A percentile compares a stretch with the other conserved stretches of the same genome.
These are phyloP conservation scores for Ophiodon elongatus DNA, from an alignment of 2,113 vertebrate species.

Conservation along the genomic window DNA sequence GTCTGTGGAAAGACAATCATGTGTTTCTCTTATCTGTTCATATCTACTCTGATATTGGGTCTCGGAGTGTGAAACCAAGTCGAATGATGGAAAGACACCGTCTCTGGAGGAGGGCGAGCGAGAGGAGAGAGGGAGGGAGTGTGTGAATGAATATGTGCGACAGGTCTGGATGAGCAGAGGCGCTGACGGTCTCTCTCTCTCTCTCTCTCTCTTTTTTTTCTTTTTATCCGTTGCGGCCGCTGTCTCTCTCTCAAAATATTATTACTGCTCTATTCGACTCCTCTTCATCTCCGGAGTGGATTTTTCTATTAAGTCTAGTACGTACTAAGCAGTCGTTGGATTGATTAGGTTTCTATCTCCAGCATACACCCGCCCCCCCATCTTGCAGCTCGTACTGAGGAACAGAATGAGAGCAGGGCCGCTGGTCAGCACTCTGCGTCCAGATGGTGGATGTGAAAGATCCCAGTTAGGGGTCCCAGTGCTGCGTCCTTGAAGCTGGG, in stretches of 20 bases:
- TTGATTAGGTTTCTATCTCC: constrained; percentile 55
- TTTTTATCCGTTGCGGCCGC: constrained; percentile 31
- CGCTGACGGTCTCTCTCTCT: constrained; percentile 43
- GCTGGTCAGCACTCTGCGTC: constrained; percentile 80
- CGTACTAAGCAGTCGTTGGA: constrained; percentile 39
- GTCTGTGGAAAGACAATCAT: constrained; percentile 62
- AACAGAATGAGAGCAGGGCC: constrained; percentile 75
- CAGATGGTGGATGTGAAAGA: constrained; percentile 83
- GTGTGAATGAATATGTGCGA: constrained; percentile 57
- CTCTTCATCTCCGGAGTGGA: constrained; percentile 37
- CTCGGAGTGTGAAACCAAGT: constrained; percentile 70
- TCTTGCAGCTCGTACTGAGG: constrained; percentile 53
- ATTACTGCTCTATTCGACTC: constrained; percentile 38
- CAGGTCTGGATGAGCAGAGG: constrained; percentile 70
- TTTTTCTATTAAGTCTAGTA: constrained; percentile 41
- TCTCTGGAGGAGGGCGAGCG: constrained; percentile 39
- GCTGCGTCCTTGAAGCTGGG: constrained; percentile 77
- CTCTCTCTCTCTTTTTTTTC: constrained; percentile 34
- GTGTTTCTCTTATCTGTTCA: constrained; percentile 72
- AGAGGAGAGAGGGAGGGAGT: constrained; percentile 15
- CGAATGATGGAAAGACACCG: constrained; percentile 62
- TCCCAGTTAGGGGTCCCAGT: constrained; percentile 81
- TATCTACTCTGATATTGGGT: constrained; percentile 74
- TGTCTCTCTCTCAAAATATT: constrained; percentile 33
- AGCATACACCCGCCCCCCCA: constrained; percentile 26